phyloP scores from a whole-genome alignment of 1,140 invertebrate genomes.

The Psix sp. region DNA sequence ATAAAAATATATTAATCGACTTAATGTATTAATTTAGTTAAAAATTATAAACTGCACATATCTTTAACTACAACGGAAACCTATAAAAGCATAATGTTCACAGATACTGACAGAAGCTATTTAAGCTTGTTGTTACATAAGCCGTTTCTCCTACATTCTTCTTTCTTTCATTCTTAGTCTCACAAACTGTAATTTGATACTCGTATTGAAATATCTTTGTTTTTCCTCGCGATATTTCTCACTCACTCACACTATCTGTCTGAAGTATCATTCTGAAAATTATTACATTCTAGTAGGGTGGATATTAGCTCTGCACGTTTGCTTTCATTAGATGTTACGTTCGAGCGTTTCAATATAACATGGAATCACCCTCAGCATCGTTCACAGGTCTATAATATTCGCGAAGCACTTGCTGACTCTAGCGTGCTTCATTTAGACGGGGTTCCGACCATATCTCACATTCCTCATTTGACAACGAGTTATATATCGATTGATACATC shows the following conservation, averaged over 20 bases:
- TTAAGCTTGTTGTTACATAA: slow-evolving; percentile 30
- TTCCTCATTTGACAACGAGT: slow-evolving; percentile 65
- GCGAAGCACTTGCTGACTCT: slow-evolving; percentile 69
- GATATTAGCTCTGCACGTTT: slow-evolving; percentile 72
- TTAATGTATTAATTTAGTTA: too few species aligned
- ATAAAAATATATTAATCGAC: too few species aligned
- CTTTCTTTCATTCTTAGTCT: slow-evolving; percentile 48
- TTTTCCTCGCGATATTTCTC: slow-evolving; percentile 31
- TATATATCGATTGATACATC: slow-evolving; percentile 48
- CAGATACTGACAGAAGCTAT: slow-evolving; percentile 3
- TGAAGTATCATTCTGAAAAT: slow-evolving; percentile 74
- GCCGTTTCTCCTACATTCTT: slow-evolving; percentile 12
- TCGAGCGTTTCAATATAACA: slow-evolving; percentile 74
- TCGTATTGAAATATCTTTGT: slow-evolving; percentile 26
- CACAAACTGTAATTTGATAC: slow-evolving; percentile 25
- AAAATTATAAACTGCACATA: too few species aligned
- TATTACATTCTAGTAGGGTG: slow-evolving; percentile 74
- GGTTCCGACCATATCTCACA: slow-evolving; percentile 72
- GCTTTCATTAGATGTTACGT: slow-evolving; percentile 77
- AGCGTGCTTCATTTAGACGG: slow-evolving; percentile 71
- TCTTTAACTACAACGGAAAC: too few species aligned
- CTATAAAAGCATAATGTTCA: slow-evolving; percentile 9
- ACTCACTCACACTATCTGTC: slow-evolving; percentile 38
- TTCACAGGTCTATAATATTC: slow-evolving; percentile 70
- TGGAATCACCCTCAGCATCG: slow-evolving; percentile 66